phyloP scores from a whole-genome alignment of 2,113 vertebrate species.

The Aspiorhynchus laticeps region DNA sequence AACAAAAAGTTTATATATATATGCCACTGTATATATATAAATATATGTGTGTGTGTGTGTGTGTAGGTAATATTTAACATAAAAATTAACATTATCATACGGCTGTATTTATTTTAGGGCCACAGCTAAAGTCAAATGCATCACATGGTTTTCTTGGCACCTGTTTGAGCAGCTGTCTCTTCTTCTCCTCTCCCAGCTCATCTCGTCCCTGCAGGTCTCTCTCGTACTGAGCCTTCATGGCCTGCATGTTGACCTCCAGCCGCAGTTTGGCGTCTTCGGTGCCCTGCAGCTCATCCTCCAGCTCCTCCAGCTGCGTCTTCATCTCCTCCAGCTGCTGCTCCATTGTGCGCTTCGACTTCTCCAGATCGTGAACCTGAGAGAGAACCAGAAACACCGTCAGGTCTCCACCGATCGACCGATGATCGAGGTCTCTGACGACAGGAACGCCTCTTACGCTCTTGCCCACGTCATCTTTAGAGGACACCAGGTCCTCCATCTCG shows the following conservation, averaged over 20 bases:
- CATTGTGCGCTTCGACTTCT: conserved; percentile 91
- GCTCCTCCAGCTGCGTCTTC: conserved; percentile 94
- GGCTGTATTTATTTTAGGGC: too few relatives aligned
- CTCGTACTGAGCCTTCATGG: conserved; percentile 95
- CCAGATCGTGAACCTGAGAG: conserved; percentile 92
- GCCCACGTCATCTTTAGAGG: conserved; percentile 96
- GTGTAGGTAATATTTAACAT: too few relatives aligned
- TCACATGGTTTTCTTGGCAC: too few relatives aligned
- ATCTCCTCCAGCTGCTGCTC: conserved; percentile 98
- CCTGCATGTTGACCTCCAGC: conserved; percentile 97
- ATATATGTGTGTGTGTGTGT: too few relatives aligned
- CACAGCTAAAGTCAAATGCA: too few relatives aligned
- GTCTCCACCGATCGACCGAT: neutral
- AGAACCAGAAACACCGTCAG: neutral
- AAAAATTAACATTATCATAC: too few relatives aligned
- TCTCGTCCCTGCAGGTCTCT: conserved; percentile 90
- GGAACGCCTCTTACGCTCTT: conserved; percentile 84
- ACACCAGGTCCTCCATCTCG: conserved; percentile 98
- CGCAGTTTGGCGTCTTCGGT: conserved; percentile 96
- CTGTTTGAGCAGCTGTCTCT: conserved; percentile 92
- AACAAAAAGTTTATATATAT: too few relatives aligned
- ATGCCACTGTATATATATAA: too few relatives aligned
- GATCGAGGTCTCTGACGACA: neutral
- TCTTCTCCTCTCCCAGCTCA: conserved; percentile 97
- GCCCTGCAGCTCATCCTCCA: conserved; percentile 96